A percentile compares a stretch with the other conserved stretches of the same genome.
Conservation (phyloP, 2,888 invertebrate species). For the Hoplodrina blanda region DNA sequence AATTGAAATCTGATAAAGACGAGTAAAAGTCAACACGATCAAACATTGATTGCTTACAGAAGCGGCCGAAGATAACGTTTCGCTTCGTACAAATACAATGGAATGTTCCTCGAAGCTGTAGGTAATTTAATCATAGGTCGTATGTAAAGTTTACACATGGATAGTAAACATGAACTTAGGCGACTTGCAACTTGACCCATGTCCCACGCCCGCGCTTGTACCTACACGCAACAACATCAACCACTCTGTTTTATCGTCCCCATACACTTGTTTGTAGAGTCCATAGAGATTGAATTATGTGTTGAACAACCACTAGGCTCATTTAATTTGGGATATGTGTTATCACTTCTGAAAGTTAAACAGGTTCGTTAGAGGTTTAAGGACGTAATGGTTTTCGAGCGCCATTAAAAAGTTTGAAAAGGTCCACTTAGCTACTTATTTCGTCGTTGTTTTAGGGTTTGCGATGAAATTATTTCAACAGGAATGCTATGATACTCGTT, state of each 20-base stretch:
- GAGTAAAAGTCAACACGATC: neutral
- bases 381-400: slow-evolving; percentile 36
- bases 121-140: slow-evolving; percentile 59
- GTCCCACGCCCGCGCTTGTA: slow-evolving; percentile 54
- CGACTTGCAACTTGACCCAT: slow-evolving; percentile 63
- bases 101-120: slow-evolving; percentile 40
- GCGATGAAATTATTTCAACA: slow-evolving; percentile 10
- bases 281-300: slow-evolving; percentile 74
- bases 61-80: slow-evolving; percentile 3
- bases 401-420: slow-evolving; percentile 46
- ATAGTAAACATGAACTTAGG: slow-evolving; percentile 64
- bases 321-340: slow-evolving; percentile 68
- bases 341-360: slow-evolving; percentile 58
- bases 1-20: neutral
- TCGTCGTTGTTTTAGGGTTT: slow-evolving; percentile 10
- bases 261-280: slow-evolving; percentile 74
- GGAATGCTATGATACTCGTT: neutral
- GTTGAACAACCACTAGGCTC: slow-evolving; percentile 64
- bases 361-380: slow-evolving; percentile 46
- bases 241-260: slow-evolving; percentile 71
- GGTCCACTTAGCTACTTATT: slow-evolving; percentile 11
- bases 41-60: slow-evolving; percentile 3
- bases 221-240: slow-evolving; percentile 62
- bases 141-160: slow-evolving; percentile 57
- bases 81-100: slow-evolving; percentile 24